A percentile compares a stretch with the other conserved stretches of the same genome.
phyloP scores from a whole-genome alignment of 1,140 invertebrate species.

The Drosophila ananassae region DNA sequence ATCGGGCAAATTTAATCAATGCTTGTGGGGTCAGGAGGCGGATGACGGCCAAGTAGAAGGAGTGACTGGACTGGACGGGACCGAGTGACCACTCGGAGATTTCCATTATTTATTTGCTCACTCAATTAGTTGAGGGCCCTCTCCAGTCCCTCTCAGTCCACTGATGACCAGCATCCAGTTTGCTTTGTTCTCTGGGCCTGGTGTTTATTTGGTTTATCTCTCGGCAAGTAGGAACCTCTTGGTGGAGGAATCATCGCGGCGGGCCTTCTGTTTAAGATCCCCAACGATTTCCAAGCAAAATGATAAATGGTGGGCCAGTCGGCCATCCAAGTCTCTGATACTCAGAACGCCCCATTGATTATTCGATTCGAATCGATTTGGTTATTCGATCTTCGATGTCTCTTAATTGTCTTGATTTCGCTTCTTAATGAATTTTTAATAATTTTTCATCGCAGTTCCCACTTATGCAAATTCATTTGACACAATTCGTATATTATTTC shows the following conservation, averaged over 20 bases:
- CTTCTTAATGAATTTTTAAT: conserved; percentile 73
- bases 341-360: conserved; percentile 57
- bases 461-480: conserved; percentile 71
- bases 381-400: conserved; percentile 55
- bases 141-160: background rate
- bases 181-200: conserved; percentile 45
- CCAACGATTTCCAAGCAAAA: conserved; percentile 12
- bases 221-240: conserved; percentile 4
- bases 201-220: conserved; percentile 57
- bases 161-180: conserved; percentile 27
- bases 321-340: background rate
- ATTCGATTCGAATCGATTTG: conserved; percentile 46
- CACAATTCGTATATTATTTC: conserved; percentile 46
- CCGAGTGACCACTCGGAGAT: conserved; percentile 13
- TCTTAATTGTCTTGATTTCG: conserved; percentile 65
- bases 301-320: conserved; percentile 29
- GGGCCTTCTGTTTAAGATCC: conserved; percentile 63
- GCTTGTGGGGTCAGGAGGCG: conserved; percentile 18
- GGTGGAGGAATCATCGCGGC: conserved; percentile 23
- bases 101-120: conserved; percentile 64
- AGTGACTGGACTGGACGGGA: no score
- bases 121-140: conserved; percentile 62
- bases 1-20: conserved; percentile 62
- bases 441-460: conserved; percentile 29
- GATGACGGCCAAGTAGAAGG: background rate